These are phyloP conservation scores for Sebastes nivosus DNA, from an alignment of 2,797 vertebrate genomes.

Conservation along the genomic window DNA sequence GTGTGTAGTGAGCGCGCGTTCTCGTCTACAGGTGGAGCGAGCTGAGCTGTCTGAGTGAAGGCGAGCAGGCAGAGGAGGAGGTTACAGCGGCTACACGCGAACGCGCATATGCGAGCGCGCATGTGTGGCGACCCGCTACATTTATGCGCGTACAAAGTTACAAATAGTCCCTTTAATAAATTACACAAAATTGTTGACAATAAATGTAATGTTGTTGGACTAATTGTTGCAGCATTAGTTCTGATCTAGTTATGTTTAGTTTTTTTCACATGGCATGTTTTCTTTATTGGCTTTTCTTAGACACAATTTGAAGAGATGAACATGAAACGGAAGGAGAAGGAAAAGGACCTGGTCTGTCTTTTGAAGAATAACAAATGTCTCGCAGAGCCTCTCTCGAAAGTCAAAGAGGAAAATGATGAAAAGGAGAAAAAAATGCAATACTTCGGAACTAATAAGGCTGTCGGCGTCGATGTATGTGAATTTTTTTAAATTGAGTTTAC, in stretches of 20 bases:
- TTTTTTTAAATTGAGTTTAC: neutral
- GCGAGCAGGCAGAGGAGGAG: too few relatives aligned
- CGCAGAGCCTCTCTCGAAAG: constrained; percentile 76
- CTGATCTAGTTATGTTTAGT: neutral
- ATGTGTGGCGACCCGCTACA: too few relatives aligned
- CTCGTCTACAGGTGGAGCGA: too few relatives aligned
- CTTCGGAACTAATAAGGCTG: constrained; percentile 73
- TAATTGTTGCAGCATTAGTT: neutral
- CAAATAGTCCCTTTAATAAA: neutral
- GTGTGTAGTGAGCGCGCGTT: too few relatives aligned
- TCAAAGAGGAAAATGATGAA: constrained; percentile 75
- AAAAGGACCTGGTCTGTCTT: constrained; percentile 79
- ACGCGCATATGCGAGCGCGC: too few relatives aligned
- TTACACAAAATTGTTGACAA: neutral
- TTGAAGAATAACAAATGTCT: constrained; percentile 81
- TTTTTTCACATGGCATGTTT: neutral
- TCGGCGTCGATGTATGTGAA: constrained; percentile 54
- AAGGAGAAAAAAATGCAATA: constrained; percentile 78
- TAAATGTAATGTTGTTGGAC: neutral
- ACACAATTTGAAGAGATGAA: constrained; percentile 82
- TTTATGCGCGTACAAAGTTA: too few relatives aligned
- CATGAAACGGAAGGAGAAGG: constrained; percentile 79
- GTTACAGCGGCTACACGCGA: too few relatives aligned
- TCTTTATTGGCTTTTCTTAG: constrained; percentile 65
- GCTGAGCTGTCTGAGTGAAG: too few relatives aligned